These are phyloP conservation scores for Orthosia gracilis DNA, from an alignment of 2,888 invertebrate genomes.

Conservation along the genomic window DNA sequence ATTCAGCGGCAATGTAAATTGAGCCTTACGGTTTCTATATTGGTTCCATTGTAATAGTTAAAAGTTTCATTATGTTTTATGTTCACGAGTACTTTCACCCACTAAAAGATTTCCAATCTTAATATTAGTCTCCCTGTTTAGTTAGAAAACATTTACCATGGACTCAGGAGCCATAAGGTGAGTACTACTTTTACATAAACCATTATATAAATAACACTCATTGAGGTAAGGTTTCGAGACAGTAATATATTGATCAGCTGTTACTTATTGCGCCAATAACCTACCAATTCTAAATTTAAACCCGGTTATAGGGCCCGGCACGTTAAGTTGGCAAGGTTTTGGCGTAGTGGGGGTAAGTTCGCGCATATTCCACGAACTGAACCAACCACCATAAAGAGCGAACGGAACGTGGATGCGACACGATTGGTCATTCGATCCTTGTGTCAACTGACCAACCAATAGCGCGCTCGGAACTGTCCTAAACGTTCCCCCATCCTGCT, in stretches of 20 bases:
- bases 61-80: neutral
- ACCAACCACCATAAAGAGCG: too few relatives aligned
- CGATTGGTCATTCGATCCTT: too few relatives aligned
- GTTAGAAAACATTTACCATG: neutral
- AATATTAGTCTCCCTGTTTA: neutral
- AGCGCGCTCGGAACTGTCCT: too few relatives aligned
- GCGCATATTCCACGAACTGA: too few relatives aligned
- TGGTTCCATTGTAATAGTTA: neutral
- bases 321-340: too few relatives aligned
- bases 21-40: neutral
- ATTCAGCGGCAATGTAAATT: too few relatives aligned
- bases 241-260: slow-evolving; percentile 22
- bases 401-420: too few relatives aligned
- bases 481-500: too few relatives aligned
- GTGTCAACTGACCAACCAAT: too few relatives aligned
- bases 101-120: neutral
- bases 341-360: too few relatives aligned
- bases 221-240: slow-evolving; percentile 53
- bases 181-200: slow-evolving; percentile 38
- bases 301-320: too few relatives aligned
- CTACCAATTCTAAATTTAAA: slow-evolving; percentile 23
- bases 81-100: neutral
- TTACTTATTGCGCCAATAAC: slow-evolving; percentile 24
- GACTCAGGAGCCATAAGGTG: slow-evolving; percentile 9
- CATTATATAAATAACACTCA: slow-evolving; percentile 48